Conservation (phyloP, 1,140 invertebrate species). For the Drosophila murphyi region DNA sequence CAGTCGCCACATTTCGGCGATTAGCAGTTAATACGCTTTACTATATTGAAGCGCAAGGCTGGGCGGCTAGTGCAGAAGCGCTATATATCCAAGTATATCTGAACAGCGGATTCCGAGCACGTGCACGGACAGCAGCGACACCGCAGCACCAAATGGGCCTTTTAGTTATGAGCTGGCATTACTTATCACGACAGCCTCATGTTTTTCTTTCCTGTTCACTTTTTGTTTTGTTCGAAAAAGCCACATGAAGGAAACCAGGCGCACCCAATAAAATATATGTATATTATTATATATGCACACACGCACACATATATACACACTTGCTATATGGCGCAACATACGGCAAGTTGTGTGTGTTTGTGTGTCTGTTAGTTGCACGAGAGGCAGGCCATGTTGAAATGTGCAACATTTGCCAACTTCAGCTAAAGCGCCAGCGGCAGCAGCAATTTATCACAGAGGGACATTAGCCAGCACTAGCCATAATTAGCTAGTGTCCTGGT, state of each 20-base stretch:
- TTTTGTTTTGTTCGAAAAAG: slow-evolving; percentile 78
- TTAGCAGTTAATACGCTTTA: slow-evolving; percentile 84
- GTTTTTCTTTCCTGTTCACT: slow-evolving; percentile 76
- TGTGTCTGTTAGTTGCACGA: slow-evolving; percentile 31
- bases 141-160: slow-evolving; percentile 15
- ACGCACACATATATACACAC: slow-evolving; percentile 11
- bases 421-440: slow-evolving; percentile 29
- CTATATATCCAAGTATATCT: slow-evolving; percentile 84
- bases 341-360: slow-evolving; percentile 51
- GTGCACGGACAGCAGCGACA: slow-evolving; percentile 33
- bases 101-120: slow-evolving; percentile 63
- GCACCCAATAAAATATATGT: slow-evolving; percentile 4
- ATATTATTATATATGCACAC: slow-evolving; percentile 8
- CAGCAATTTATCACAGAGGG: slow-evolving; percentile 53
- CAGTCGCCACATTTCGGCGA: slow-evolving; percentile 82
- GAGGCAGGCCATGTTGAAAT: slow-evolving; percentile 34
- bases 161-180: slow-evolving; percentile 70
- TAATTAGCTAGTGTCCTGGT: slow-evolving; percentile 56
- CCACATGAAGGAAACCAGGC: slow-evolving; percentile 69
- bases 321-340: slow-evolving; percentile 49
- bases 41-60: slow-evolving; percentile 77
- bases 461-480: slow-evolving; percentile 29
- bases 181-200: slow-evolving; percentile 62
- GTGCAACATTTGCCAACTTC: slow-evolving; percentile 54
- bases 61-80: slow-evolving; percentile 82